Percentiles rank a stretch among this genome's conserved stretches.
phyloP scores from a whole-genome alignment of 2,797 vertebrate genomes.

The Arrhamphus sclerolepis region DNA sequence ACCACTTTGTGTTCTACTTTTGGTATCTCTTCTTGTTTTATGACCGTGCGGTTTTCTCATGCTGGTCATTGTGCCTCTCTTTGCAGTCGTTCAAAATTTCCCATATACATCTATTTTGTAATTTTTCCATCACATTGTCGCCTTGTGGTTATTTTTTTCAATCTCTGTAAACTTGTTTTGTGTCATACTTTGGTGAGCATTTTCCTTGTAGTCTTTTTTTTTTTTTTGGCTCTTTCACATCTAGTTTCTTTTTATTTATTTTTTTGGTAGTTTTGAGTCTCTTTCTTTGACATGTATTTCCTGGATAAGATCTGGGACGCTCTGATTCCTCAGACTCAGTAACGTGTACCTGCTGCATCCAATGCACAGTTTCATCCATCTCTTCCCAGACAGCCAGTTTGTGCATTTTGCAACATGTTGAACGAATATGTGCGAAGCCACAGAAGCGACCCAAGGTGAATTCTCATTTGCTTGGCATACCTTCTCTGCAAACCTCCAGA shows the following conservation, averaged over 20 bases:
- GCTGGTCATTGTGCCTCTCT: background rate
- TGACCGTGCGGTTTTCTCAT: background rate
- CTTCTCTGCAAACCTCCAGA: conserved; percentile 81
- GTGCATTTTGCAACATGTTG: background rate
- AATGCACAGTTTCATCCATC: background rate
- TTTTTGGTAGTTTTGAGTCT: background rate
- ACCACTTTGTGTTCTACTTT: background rate
- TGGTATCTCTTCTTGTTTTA: background rate
- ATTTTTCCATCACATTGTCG: background rate
- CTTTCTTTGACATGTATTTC: background rate
- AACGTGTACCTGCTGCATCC: background rate
- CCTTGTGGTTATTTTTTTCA: background rate
- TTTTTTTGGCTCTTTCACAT: too few species aligned
- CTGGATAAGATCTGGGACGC: too few species aligned
- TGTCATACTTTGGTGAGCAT: background rate
- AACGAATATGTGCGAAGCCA: conserved; percentile 5
- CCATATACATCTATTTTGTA: too few species aligned
- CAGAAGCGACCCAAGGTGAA: conserved; percentile 3
- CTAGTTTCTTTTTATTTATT: too few species aligned
- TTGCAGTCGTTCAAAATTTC: background rate
- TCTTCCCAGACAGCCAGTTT: background rate
- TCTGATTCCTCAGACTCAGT: background rate
- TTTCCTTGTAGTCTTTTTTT: background rate
- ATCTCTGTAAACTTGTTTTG: background rate
- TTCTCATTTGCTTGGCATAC: conserved; percentile 34